phyloP scores from a whole-genome alignment of 2,113 vertebrate genomes.

The Hemiprocne comata region DNA sequence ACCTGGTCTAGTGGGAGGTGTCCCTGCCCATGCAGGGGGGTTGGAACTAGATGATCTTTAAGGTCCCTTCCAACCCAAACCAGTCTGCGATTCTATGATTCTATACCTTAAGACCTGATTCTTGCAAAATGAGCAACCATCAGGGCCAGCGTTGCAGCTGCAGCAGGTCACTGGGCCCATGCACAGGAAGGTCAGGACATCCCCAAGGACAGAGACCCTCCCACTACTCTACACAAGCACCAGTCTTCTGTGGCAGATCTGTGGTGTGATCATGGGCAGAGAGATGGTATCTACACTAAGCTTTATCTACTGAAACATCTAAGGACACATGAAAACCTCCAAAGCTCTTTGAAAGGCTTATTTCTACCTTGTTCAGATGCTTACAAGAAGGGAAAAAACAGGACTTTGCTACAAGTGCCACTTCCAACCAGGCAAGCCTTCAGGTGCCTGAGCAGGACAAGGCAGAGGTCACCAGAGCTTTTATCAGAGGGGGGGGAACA shows the following conservation, averaged over 20 bases:
- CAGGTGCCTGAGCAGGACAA: background rate
- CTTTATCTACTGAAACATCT: background rate
- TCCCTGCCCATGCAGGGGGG: too few species aligned
- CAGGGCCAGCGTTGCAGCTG: background rate
- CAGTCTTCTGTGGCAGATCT: background rate
- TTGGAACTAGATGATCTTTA: too few species aligned
- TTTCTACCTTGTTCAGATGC: background rate
- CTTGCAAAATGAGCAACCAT: background rate
- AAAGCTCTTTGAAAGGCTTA: background rate
- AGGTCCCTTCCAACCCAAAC: too few species aligned
- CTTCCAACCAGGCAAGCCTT: fast-evolving
- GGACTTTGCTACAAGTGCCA: background rate
- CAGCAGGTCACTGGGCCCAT: fast-evolving
- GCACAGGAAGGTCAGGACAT: background rate
- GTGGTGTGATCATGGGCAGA: background rate
- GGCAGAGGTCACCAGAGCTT: background rate
- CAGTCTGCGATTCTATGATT: too few species aligned
- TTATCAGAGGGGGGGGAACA: background rate
- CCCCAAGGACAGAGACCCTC: background rate
- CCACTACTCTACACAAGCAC: background rate
- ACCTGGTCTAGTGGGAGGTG: too few species aligned
- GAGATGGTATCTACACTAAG: background rate
- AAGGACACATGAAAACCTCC: background rate
- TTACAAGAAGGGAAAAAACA: background rate
- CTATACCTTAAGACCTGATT: too few species aligned